Base-by-base conservation (phyloP, 2,888 invertebrate genomes). In the Crossocerus cetratus region DNA sequence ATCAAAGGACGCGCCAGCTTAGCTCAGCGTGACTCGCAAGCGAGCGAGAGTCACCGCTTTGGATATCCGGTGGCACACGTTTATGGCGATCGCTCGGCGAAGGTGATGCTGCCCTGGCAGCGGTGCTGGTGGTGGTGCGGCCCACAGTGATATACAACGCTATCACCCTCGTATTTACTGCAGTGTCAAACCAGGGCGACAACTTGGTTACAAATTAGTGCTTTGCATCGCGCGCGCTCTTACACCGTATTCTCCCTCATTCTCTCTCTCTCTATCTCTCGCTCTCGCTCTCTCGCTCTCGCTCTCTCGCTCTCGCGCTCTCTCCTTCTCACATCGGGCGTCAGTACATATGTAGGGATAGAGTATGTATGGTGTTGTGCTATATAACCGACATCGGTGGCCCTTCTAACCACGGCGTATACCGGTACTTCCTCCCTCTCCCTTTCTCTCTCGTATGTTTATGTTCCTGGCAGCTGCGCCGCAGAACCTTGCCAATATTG, bases 201-300 rank as follows among this genome's bases (percentile, higher is more conserved):
- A 89, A 89, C 89, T 89, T 86, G 88, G 88, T 88, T 88, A 89
- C 89, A 89, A 90, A 90, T 89, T 88, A 89, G 88, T 87, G 86
- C 86, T 86, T 84, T 84, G 82, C 86, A 84, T 81, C 83, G 83
- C 79, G 79, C 81, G 76, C 74, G 32, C 32, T 32, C 32, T 32
- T 32, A 32, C 32, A 32, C 32, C 32, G 32, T 32, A 32, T 32
- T 32, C 32, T 32, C 4, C 8, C 32, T 32, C 3, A 0, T 11
- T 32, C 32, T 32, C 8, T 32, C 5, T 0, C 32, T 5, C 32
- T 32, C 32, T 32, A 4, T 8, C 8, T 5, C 32, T 32, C 23
- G 0, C 23, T 32, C 1, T 32, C 2, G 0, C 1, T 32, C 2
- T 2, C 2, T 32, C 23, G 3, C 23, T 32, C 32, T 32, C 32